phyloP scores from a whole-genome alignment of 2,888 invertebrate genomes.

The Cacoxenus indagator region DNA sequence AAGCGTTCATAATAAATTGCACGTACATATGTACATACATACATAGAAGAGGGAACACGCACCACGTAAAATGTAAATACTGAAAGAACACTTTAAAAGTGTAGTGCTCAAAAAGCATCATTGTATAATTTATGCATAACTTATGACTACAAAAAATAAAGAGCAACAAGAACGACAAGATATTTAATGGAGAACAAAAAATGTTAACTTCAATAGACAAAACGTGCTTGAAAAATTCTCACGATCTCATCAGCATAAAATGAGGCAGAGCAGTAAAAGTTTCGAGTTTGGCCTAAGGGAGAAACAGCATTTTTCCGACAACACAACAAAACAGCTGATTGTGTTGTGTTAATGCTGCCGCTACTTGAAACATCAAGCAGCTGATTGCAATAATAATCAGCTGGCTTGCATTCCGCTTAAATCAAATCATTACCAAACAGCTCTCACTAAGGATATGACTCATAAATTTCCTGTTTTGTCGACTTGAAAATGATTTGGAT shows the following conservation, averaged over 20 bases:
- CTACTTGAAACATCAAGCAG: neutral
- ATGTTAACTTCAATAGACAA: neutral
- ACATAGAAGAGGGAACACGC: neutral
- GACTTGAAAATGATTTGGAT: too few relatives aligned
- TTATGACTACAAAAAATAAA: neutral
- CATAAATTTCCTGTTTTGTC: too few relatives aligned
- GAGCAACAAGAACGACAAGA: neutral
- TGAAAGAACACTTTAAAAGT: neutral
- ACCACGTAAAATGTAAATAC: neutral
- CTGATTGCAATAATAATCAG: neutral
- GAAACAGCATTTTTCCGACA: neutral
- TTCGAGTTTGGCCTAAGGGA: neutral
- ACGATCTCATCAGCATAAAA: neutral
- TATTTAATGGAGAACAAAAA: neutral
- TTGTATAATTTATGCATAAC: slow-evolving; percentile 8
- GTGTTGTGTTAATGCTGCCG: neutral
- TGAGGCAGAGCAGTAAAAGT: neutral
- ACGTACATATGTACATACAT: neutral
- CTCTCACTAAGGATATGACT: too few relatives aligned
- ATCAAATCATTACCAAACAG: too few relatives aligned
- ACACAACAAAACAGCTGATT: neutral
- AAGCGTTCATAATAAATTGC: neutral
- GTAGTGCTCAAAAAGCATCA: neutral
- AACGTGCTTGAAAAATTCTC: neutral
- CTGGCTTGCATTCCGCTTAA: neutral